phyloP scores from a whole-genome alignment of 2,797 vertebrate genomes.

The Gobio occitaniae region DNA sequence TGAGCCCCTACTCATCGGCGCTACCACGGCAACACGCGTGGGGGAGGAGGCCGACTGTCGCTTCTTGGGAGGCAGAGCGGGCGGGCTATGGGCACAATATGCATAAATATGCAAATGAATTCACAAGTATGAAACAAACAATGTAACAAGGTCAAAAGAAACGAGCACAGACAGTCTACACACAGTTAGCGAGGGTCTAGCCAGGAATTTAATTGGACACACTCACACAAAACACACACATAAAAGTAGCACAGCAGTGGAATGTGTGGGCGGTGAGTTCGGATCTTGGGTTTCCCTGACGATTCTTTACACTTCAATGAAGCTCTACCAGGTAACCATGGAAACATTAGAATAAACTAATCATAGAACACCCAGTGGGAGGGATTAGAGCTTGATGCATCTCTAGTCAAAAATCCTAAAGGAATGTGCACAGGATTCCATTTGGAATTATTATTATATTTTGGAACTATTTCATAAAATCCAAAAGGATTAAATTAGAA shows the following conservation, averaged over 20 bases:
- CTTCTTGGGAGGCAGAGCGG: constrained; percentile 95
- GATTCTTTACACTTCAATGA: constrained; percentile 22
- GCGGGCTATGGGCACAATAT: constrained; percentile 80
- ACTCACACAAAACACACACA: constrained; percentile 29
- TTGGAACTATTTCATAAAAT: not conserved
- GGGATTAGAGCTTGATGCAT: constrained; percentile 49
- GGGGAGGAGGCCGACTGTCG: constrained; percentile 95
- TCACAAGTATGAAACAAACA: constrained; percentile 33
- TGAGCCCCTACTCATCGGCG: constrained; percentile 92
- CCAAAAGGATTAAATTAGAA: not conserved
- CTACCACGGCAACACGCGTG: constrained; percentile 93
- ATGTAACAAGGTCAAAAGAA: constrained; percentile 32
- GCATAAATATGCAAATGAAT: constrained; percentile 56
- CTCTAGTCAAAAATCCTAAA: not conserved
- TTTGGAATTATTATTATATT: not conserved
- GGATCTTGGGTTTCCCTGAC: constrained; percentile 35
- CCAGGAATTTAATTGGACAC: constrained; percentile 52
- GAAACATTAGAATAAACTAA: constrained; percentile 51
- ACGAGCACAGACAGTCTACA: constrained; percentile 17
- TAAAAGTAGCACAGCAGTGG: not conserved
- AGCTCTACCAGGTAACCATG: constrained; percentile 58
- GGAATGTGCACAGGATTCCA: constrained; percentile 5
- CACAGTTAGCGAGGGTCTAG: constrained; percentile 52
- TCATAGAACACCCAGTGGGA: constrained; percentile 58
- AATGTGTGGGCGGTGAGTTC: constrained; percentile 18